Evolutionary conservation across 2,888 invertebrate species (phyloP), one percentile per base, ranked within the genome.

Genomic region (Rhogogaster chlorosoma): DNA sequence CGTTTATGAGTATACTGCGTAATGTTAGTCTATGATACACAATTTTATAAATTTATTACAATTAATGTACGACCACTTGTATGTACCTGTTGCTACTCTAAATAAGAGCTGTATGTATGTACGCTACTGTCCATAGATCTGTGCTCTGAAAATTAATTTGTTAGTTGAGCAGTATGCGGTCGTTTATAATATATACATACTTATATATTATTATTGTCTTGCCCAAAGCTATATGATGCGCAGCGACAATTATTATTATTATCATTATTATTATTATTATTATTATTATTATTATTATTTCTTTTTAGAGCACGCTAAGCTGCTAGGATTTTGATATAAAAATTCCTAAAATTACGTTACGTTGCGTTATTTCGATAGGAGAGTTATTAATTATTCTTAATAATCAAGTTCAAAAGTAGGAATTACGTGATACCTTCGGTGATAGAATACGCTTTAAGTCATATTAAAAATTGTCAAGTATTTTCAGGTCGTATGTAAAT

Each of bases 21-120:
- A 73, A 26, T 42, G 29, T 38, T 38, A 73, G 22, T n/a, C 38
- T 12, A 73, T 10, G 42, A 15, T 38, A 38, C 42, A 71, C n/a
- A 67, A 67, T 73, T 73, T 73, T 42, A 73, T 42, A 42, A 73
- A 73, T 73, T 73, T 42, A 42, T 42, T 80, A 80, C 49, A 15
- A 80, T 61, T 32, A 80, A 70, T 67, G 45, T 85, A 82, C 70
- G 45, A 85, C 84, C 71, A 80, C 80, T 80, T 80, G 80, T 49
- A 77, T 84, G 84, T 85, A 85, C 84, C 84, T 85, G 84, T 85
- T 80, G 84, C 84, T 84, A 78, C 26, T 22, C 67, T 67, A 29
- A 57, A 80, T 64, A 80, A n/a, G 18, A 78, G 61, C 84, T 53
- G 57, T 53, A 75, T 53, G 53, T 77, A 57, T 77, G n/a, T 77